Evolutionary conservation across 2,888 invertebrate species (phyloP).

Genomic region (Eurytoma californica): DNA sequence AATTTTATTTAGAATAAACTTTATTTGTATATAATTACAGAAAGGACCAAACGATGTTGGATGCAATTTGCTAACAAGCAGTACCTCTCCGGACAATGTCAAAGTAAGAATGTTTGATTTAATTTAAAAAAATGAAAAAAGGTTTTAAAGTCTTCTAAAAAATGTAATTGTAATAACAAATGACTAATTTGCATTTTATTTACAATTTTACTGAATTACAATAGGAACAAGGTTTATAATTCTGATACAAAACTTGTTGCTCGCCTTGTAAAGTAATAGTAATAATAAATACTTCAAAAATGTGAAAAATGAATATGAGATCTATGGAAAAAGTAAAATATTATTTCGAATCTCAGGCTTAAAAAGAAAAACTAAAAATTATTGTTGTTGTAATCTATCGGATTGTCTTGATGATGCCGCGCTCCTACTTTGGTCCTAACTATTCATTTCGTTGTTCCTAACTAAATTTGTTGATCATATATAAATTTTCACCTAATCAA

Average conservation of each 20-base stretch:
- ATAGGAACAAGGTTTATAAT: no score
- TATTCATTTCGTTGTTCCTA: slow-evolving; percentile 8
- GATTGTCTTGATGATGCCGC: neutral
- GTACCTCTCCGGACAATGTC: slow-evolving; percentile 69
- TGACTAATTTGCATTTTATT: no score
- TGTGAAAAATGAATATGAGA: neutral
- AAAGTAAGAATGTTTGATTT: slow-evolving; percentile 67
- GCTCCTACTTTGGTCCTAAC: slow-evolving; percentile 7
- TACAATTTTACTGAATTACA: no score
- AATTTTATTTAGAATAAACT: neutral
- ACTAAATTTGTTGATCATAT: neutral
- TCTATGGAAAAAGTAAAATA: neutral
- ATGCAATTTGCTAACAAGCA: slow-evolving; percentile 75
- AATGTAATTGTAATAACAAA: no score
- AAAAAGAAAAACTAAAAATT: neutral
- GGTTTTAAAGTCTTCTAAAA: neutral
- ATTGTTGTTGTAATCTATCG: slow-evolving; percentile 3
- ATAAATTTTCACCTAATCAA: neutral
- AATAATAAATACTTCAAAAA: neutral
- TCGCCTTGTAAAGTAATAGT: neutral
- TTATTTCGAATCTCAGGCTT: neutral
- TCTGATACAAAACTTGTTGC: neutral
- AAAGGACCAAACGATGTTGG: slow-evolving; percentile 75
- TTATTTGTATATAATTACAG: slow-evolving; percentile 65
- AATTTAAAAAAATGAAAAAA: neutral